Conservation (phyloP, 2,113 vertebrate genomes). For the Tachuris rubrigastra region DNA sequence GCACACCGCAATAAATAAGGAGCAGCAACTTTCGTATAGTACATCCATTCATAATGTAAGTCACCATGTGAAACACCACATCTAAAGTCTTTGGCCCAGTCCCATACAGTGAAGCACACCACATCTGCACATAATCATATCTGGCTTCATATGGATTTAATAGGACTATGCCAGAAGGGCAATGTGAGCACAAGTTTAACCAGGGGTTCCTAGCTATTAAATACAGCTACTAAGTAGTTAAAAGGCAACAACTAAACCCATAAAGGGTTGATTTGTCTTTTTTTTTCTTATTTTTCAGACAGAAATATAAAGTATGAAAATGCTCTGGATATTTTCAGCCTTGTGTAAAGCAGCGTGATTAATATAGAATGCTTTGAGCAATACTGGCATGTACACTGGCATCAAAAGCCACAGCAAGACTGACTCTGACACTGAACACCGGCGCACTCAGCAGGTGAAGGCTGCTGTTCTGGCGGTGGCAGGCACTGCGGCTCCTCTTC, state of each 20-base stretch:
- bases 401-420: slow-evolving; percentile 51
- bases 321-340: slow-evolving; percentile 59
- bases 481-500: neutral
- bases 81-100: slow-evolving; percentile 75
- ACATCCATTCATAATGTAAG: slow-evolving; percentile 81
- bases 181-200: slow-evolving; percentile 77
- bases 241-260: slow-evolving; percentile 77
- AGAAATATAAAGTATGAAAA: slow-evolving; percentile 71
- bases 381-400: slow-evolving; percentile 52
- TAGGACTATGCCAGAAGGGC: slow-evolving; percentile 75
- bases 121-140: slow-evolving; percentile 84
- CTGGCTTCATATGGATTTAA: slow-evolving; percentile 82
- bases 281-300: slow-evolving; percentile 57
- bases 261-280: slow-evolving; percentile 61
- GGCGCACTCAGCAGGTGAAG: neutral
- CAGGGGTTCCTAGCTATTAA: slow-evolving; percentile 78
- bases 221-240: slow-evolving; percentile 79
- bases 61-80: slow-evolving; percentile 80
- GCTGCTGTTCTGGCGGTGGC: neutral
- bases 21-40: slow-evolving; percentile 76
- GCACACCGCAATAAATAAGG: slow-evolving; percentile 81
- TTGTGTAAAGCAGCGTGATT: slow-evolving; percentile 38
- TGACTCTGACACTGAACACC: slow-evolving; percentile 8
- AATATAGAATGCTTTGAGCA: slow-evolving; percentile 14
- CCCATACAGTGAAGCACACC: slow-evolving; percentile 71